Evolutionary conservation across 2,888 invertebrate genomes (phyloP), one percentile per base, ranked within the genome.

Genomic region (Pristionchus fissidentatus): DNA sequence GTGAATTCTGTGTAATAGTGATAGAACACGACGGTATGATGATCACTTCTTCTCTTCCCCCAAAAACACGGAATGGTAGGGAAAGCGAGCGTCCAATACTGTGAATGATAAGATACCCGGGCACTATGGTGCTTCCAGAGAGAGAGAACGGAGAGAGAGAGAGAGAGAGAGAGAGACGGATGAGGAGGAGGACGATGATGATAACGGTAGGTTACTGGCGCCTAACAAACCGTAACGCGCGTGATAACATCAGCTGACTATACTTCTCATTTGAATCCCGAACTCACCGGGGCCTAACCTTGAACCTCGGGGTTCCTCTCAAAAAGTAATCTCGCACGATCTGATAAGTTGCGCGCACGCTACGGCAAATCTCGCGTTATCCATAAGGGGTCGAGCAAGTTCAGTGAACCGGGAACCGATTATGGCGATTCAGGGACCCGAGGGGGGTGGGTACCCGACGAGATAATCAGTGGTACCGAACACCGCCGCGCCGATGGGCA

Each of bases 151-250:
- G 41, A 3, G 32, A 66, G n/a, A 62, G 3, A 41, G 22, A 38
- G 66, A 70, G 70, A 70, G 32, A 55, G 62, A 62, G 62, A 10
- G 15, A 43, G 22, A 5, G 41, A 35, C 26, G 1, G 70, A 43
- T 38, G 70, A 43, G 22, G 70, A 43, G 19, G 66, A 19, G 22
- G 8, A n/a, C 22, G 55, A 55, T 70, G 70, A 70, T 70, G 70
- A 70, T 70, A 70, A 70, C 70, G 70, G 70, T 70, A 70, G 43
- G 43, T n/a, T 70, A 70, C 70, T 41, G 57, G 26, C 57, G 66
- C 66, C 38, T 38, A n/a, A n/a, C 66, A 66, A 66, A 66, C 66
- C 66, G 19, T 38, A 22, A 29, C 35, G 10, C 57, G 26, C 15
- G 19, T 19, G 66, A 70, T 41, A 70, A 70, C 70, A n/a, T n/a